Percentiles rank a stretch among this genome's conserved stretches.
phyloP scores from a whole-genome alignment of 2,113 vertebrate species.

The Heteronetta atricapilla region DNA sequence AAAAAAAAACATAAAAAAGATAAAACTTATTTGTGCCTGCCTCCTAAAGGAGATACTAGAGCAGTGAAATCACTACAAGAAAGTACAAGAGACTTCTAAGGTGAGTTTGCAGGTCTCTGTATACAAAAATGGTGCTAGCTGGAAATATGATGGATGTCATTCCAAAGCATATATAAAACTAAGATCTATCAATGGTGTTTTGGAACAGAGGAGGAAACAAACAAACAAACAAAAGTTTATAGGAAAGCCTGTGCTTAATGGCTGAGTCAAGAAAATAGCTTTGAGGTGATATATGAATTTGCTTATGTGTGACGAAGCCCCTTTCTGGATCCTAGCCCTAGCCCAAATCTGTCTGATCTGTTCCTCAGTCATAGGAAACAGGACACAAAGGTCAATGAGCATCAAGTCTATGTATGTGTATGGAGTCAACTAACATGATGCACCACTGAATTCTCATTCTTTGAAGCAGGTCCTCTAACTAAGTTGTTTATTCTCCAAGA shows the following conservation, averaged over 20 bases:
- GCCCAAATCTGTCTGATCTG: neutral
- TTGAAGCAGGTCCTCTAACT: neutral
- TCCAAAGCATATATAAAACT: neutral
- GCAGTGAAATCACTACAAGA: neutral
- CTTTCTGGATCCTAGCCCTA: neutral
- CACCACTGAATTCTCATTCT: neutral
- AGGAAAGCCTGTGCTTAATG: neutral
- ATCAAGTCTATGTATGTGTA: fast-evolving
- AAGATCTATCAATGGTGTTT: neutral
- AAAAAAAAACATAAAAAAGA: neutral
- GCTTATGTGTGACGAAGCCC: neutral
- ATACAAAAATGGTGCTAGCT: neutral
- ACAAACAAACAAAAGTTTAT: neutral
- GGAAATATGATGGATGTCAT: neutral
- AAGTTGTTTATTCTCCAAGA: neutral
- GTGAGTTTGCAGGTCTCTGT: neutral
- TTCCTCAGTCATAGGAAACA: neutral
- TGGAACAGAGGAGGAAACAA: neutral
- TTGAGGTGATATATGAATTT: neutral
- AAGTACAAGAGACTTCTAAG: neutral
- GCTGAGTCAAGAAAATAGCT: neutral
- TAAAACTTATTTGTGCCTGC: neutral
- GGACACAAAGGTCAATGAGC: neutral
- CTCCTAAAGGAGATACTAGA: neutral
- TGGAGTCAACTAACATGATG: neutral